Percentiles rank a stretch among this genome's conserved stretches.
phyloP scores from a whole-genome alignment of 1,140 invertebrate genomes.

The Proales similis region DNA sequence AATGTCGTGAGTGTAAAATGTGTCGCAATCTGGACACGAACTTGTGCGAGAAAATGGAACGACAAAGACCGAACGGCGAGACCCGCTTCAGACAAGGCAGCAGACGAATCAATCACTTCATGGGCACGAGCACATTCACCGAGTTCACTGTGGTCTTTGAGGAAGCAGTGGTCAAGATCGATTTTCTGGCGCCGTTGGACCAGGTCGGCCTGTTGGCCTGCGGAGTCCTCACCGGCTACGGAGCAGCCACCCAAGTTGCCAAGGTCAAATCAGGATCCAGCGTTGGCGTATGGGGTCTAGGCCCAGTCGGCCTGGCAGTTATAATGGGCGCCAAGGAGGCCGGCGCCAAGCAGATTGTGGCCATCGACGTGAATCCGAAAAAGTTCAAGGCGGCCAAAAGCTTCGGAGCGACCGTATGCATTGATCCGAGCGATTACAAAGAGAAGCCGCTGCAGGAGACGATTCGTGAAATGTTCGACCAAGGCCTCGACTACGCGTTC shows the following conservation, averaged over 20 bases:
- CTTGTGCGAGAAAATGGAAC: slow-evolving; percentile 83
- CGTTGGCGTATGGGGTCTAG: slow-evolving; percentile 56
- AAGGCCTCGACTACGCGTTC: slow-evolving; percentile 93
- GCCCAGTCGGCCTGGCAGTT: slow-evolving; percentile 82
- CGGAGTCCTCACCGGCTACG: slow-evolving; percentile 65
- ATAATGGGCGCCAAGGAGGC: slow-evolving; percentile 80
- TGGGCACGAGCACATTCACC: slow-evolving; percentile 94
- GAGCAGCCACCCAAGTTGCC: background rate
- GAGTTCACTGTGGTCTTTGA: slow-evolving; percentile 96
- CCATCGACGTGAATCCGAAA: slow-evolving; percentile 78
- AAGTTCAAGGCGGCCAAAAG: slow-evolving; percentile 73
- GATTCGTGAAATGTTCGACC: slow-evolving; percentile 81
- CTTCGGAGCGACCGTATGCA: slow-evolving; percentile 82
- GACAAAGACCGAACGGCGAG: slow-evolving; percentile 85
- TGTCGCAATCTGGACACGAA: slow-evolving; percentile 92
- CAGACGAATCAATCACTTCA: slow-evolving; percentile 81
- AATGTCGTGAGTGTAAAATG: slow-evolving; percentile 91
- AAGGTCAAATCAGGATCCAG: slow-evolving; percentile 46
- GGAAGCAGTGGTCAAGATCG: slow-evolving; percentile 44
- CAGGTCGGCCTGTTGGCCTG: slow-evolving; percentile 90
- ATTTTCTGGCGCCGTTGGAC: slow-evolving; percentile 63
- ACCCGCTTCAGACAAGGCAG: slow-evolving; percentile 77
- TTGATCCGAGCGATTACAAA: slow-evolving; percentile 65
- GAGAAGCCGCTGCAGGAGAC: slow-evolving; percentile 71
- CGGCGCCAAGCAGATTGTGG: slow-evolving; percentile 84